phyloP scores from a whole-genome alignment of 1,140 invertebrate genomes.

The Teleopsis dalmanni region DNA sequence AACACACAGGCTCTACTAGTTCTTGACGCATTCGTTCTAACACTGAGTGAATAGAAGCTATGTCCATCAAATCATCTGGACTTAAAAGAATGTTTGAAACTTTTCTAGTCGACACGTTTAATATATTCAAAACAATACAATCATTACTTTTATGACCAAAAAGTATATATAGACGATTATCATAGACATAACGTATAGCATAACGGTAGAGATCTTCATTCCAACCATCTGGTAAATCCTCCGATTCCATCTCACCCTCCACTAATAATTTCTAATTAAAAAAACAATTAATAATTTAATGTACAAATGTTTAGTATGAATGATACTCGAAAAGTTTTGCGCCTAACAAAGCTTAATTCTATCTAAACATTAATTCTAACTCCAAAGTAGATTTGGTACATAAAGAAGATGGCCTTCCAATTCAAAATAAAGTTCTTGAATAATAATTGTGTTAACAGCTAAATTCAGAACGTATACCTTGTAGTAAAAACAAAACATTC shows the following conservation, averaged over 20 bases:
- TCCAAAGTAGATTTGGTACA: too few species aligned
- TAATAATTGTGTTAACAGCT: too few species aligned
- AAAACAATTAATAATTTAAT: neutral
- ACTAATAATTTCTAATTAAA: constrained; percentile 51
- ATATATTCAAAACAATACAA: constrained; percentile 56
- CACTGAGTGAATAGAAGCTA: constrained; percentile 41
- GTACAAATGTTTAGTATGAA: too few species aligned
- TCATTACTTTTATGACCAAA: constrained; percentile 55
- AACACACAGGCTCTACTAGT: constrained; percentile 46
- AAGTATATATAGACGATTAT: constrained; percentile 58
- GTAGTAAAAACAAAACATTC: too few species aligned
- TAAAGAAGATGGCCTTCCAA: too few species aligned
- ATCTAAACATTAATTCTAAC: too few species aligned
- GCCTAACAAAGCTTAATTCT: too few species aligned
- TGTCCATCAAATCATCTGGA: constrained; percentile 30
- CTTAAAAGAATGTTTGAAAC: constrained; percentile 44
- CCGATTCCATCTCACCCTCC: constrained; percentile 54
- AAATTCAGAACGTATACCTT: too few species aligned
- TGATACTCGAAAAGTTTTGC: too few species aligned
- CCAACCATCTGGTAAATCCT: constrained; percentile 63
- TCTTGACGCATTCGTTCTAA: constrained; percentile 44
- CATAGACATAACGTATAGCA: constrained; percentile 57
- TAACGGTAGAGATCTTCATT: constrained; percentile 54
- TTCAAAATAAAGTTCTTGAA: too few species aligned
- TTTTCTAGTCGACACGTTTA: constrained; percentile 46